Base-by-base conservation (phyloP, 2,113 vertebrate species). In the Gallinago jamesoni region DNA sequence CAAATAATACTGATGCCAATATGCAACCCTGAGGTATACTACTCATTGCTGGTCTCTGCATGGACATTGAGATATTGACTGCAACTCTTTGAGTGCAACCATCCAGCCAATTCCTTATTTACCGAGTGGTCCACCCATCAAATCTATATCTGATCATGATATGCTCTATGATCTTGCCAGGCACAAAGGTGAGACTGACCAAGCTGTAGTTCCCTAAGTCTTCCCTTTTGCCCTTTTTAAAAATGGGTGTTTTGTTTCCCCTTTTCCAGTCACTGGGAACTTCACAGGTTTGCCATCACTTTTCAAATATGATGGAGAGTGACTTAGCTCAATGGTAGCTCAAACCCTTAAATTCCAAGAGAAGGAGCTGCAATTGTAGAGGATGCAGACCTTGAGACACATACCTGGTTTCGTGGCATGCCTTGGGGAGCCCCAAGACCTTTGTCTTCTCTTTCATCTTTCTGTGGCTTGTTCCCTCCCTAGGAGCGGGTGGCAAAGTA, bases 401-500 rank as follows among this genome's bases (percentile, higher is more conserved):
- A 18, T 33, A 9, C 31, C 28, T 75, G 60, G 11, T 62, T 88
- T 83, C 2, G 0, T 30, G 60, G 43, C 22, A 41, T 7, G n/a
- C 25, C 57, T 31, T 2, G 4, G n/a, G 52, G 62, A 92, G 28
- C 31, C 43, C 24, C 8, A 4, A 21, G 23, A 84, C 24, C 48
- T 92, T 52, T 43, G 30, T 60, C 64, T 93, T 33, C 50, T 77
- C 56, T 59, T 59, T n/a, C 20, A 3, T 24, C 64, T 77, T 91
- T 39, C 37, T 74, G 47, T 9, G 5, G 24, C 11, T 10, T 19
- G 8, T 77, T 94, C 60, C 37, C 50, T 84, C 35, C 39, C 45
- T 6, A 0, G 45, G 27, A 73, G 55, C 0, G 0, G 20, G 21
- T 68, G 68, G 72, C 76, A 53, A 48, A 90, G 41, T 28, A 73